These are phyloP conservation scores for Xenopus petersii DNA, from an alignment of 2,797 vertebrate species.

Conservation along the genomic window DNA sequence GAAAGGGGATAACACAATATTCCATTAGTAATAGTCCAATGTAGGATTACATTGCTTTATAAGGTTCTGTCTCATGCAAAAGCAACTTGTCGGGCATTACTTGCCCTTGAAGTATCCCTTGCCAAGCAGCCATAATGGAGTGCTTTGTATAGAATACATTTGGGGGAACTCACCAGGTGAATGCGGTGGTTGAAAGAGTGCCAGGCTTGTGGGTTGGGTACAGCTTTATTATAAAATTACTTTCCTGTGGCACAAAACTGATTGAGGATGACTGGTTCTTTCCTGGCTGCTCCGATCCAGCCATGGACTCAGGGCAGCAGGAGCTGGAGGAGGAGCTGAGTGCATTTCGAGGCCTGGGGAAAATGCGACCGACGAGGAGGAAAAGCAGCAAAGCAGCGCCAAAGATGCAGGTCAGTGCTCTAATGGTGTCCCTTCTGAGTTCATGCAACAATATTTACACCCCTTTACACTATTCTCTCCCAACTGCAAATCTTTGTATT, in stretches of 20 bases:
- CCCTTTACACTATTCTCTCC: too few relatives aligned
- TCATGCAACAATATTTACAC: too few relatives aligned
- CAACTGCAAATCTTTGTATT: too few relatives aligned
- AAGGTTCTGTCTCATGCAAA: too few relatives aligned
- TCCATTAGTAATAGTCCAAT: too few relatives aligned
- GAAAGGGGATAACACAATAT: too few relatives aligned
- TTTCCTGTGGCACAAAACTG: constrained; percentile 97
- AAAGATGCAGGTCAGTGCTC: constrained; percentile 76
- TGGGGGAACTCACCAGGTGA: constrained; percentile 56
- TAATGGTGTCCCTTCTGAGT: too few relatives aligned
- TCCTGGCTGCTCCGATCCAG: constrained; percentile 98
- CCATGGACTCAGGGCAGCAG: constrained; percentile 88
- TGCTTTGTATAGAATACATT: background rate
- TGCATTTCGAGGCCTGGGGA: constrained; percentile 74
- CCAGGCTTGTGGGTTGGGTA: constrained; percentile 48
- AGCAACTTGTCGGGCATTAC: background rate
- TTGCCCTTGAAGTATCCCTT: constrained; percentile 1
- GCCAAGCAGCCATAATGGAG: constrained; percentile 6
- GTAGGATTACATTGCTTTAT: too few relatives aligned
- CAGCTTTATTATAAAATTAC: constrained; percentile 54
- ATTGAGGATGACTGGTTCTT: constrained; percentile 99
- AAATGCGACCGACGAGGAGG: constrained; percentile 67
- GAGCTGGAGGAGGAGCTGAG: constrained; percentile 92
- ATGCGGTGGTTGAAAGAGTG: constrained; percentile 38
- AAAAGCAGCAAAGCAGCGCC: constrained; percentile 56